Evolutionary conservation across 2,888 invertebrate species (phyloP).

Genomic region (Agrotis ipsilon): DNA sequence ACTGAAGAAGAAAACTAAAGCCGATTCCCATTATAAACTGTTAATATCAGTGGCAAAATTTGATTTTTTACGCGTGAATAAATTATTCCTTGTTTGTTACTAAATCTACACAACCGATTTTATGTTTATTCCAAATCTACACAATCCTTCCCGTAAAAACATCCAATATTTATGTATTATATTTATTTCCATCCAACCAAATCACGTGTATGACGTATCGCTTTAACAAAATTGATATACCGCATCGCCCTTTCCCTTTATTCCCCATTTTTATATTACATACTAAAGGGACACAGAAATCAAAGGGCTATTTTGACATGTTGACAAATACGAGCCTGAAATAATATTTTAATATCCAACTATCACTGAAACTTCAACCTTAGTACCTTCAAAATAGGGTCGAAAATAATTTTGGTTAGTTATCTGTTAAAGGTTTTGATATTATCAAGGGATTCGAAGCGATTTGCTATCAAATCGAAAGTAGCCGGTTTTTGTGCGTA

Average conservation of each 20-base stretch:
- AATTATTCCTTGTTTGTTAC: no score
- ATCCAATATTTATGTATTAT: conserved; percentile 41
- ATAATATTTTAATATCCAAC: conserved; percentile 74
- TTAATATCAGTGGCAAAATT: no score
- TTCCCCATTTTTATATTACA: conserved; percentile 75
- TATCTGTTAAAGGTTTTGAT: conserved; percentile 77
- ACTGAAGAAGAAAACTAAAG: no score
- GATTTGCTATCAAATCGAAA: conserved; percentile 84
- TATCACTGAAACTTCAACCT: conserved; percentile 44
- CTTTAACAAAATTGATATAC: conserved; percentile 83
- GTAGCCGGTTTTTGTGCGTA: conserved; percentile 71
- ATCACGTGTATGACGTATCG: conserved; percentile 68
- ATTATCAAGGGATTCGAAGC: conserved; percentile 85
- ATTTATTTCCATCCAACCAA: conserved; percentile 61
- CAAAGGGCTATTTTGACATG: conserved; percentile 89
- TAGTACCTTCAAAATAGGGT: conserved; percentile 45
- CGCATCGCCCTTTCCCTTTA: conserved; percentile 73
- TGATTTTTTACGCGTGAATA: no score
- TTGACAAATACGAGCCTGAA: conserved; percentile 87
- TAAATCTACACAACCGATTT: background rate
- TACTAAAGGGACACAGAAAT: conserved; percentile 84
- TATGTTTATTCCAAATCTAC: background rate
- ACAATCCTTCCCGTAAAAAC: conserved; percentile 26
- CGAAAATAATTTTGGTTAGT: conserved; percentile 5
- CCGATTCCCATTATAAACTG: no score